A percentile compares a stretch with the other conserved stretches of the same genome.
These are phyloP conservation scores for Arothron firmamentum DNA, from an alignment of 2,113 vertebrate genomes.

Conservation along the genomic window DNA sequence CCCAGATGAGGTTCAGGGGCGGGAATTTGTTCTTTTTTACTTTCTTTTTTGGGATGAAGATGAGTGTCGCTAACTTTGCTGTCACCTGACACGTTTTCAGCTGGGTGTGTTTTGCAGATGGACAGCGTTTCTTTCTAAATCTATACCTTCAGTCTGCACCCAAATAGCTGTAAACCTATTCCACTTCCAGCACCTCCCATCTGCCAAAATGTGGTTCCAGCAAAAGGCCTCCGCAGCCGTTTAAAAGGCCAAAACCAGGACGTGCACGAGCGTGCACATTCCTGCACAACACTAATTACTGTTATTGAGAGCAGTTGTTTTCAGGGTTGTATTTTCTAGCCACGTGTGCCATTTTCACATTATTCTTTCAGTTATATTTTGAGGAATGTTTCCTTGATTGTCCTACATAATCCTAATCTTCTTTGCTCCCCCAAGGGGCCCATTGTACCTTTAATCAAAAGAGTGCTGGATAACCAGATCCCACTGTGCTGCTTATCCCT, in stretches of 20 bases:
- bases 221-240: too few species aligned
- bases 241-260: too few species aligned
- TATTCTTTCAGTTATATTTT: conserved; percentile 1
- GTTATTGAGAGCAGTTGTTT: too few species aligned
- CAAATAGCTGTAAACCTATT: neutral
- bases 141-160: too few species aligned
- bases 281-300: too few species aligned
- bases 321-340: neutral
- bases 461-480: conserved; percentile 19
- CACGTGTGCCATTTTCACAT: neutral
- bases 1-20: conserved; percentile 14
- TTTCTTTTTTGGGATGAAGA: too few species aligned
- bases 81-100: too few species aligned
- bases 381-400: conserved; percentile 1
- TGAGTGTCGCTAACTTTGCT: too few species aligned
- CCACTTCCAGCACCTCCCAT: neutral
- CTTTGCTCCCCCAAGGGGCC: conserved; percentile 18
- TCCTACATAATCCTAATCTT: conserved; percentile 36
- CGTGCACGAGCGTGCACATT: too few species aligned
- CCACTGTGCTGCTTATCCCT: conserved; percentile 13
- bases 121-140: neutral
- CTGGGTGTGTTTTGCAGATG: neutral
- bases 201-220: too few species aligned
- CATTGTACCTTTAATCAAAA: conserved; percentile 31
- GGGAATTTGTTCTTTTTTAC: too few species aligned